Conservation (phyloP, 2,797 vertebrate species). For the Chromis chromis region DNA sequence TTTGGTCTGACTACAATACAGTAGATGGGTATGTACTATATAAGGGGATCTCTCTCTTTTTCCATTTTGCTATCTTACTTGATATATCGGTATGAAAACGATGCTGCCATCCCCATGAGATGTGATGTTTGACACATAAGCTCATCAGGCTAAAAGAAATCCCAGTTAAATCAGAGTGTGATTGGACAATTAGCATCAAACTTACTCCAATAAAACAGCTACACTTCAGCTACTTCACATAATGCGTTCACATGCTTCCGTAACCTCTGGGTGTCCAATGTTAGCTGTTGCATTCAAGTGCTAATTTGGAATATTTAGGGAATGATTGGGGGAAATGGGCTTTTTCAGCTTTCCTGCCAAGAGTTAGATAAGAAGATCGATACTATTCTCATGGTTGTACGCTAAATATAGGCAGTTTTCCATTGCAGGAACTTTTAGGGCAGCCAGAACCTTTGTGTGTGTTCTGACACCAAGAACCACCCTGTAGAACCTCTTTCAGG, state of each 20-base stretch:
- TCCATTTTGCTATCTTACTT: slow-evolving; percentile 35
- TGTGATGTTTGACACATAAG: neutral
- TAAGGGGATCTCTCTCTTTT: slow-evolving; percentile 58
- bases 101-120: neutral
- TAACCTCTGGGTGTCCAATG: too few species aligned
- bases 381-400: too few species aligned
- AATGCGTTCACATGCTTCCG: neutral
- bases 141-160: neutral
- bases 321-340: too few species aligned
- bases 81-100: neutral
- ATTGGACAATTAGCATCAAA: neutral
- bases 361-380: too few species aligned
- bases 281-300: too few species aligned
- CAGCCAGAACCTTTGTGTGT: too few species aligned
- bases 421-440: too few species aligned
- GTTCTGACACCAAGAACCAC: too few species aligned
- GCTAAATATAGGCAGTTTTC: too few species aligned
- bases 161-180: neutral
- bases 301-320: too few species aligned
- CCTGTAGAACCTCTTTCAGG: too few species aligned
- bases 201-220: neutral
- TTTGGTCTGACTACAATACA: slow-evolving; percentile 68
- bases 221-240: neutral
- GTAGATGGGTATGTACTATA: slow-evolving; percentile 66
- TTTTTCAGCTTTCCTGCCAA: too few species aligned